These are phyloP conservation scores for Allygus modestus DNA, from an alignment of 2,888 invertebrate genomes.

Conservation along the genomic window DNA sequence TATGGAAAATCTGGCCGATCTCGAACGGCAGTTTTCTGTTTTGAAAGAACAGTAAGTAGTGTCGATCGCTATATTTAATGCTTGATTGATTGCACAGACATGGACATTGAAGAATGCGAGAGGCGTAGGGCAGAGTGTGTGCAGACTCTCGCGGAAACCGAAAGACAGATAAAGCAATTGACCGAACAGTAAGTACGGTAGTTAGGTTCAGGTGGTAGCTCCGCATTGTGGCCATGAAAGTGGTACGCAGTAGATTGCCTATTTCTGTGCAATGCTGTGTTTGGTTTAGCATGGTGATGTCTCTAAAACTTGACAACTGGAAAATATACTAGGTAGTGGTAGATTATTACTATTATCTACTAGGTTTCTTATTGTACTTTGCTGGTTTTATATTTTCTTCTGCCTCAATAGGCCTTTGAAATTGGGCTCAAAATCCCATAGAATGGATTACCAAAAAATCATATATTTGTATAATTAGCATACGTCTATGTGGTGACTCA, in stretches of 20 bases:
- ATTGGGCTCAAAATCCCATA: no score
- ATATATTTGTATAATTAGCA: no score
- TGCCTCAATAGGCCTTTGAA: no score
- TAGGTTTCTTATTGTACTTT: no score
- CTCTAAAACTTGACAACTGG: background rate
- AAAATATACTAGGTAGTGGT: no score
- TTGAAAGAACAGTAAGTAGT: conserved; percentile 88
- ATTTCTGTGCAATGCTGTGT: conserved; percentile 35
- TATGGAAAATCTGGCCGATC: conserved; percentile 89
- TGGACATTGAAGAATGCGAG: conserved; percentile 96
- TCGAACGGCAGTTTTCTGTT: conserved; percentile 92
- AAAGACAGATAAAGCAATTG: conserved; percentile 90
- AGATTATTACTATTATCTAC: no score
- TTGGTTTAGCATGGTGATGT: background rate
- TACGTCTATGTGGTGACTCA: no score
- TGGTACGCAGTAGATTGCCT: conserved; percentile 30
- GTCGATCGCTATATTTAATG: conserved; percentile 29
- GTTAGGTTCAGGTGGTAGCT: conserved; percentile 10
- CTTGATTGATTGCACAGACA: conserved; percentile 79
- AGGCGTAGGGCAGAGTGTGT: conserved; percentile 88
- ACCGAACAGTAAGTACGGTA: conserved; percentile 85
- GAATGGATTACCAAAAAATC: no score
- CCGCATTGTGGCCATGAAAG: background rate
- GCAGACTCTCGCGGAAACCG: conserved; percentile 91
- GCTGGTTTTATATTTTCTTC: no score